Percentiles rank a stretch among this genome's conserved stretches.
These are phyloP conservation scores for Catotricha subobsoleta DNA, from an alignment of 2,888 invertebrate genomes.

Conservation along the genomic window DNA sequence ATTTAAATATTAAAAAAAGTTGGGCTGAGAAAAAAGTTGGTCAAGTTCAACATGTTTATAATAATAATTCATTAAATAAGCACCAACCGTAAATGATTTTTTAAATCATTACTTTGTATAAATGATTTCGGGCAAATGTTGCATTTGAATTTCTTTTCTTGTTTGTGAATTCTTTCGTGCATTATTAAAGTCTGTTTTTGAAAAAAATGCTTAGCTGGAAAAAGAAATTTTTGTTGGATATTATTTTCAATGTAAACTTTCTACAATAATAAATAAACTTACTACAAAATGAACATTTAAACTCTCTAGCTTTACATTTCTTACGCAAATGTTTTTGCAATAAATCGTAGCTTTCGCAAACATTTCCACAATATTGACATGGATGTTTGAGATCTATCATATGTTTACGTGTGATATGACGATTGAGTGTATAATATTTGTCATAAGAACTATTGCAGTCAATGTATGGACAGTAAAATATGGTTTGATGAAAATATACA, in stretches of 20 bases:
- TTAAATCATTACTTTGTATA: not conserved
- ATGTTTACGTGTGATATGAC: not conserved
- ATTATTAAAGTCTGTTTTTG: not conserved
- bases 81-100: not conserved
- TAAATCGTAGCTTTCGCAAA: not conserved
- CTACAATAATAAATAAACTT: not conserved
- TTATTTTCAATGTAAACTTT: not conserved
- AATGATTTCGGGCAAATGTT: not conserved
- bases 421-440: not conserved
- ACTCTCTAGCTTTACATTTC: not conserved
- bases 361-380: not conserved
- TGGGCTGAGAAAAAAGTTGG: not conserved
- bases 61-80: not conserved
- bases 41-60: not conserved
- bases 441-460: not conserved
- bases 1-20: not conserved
- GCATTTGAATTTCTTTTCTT: not conserved
- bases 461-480: not conserved
- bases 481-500: not conserved
- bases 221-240: not conserved
- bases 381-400: not conserved
- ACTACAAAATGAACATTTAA: too few relatives aligned
- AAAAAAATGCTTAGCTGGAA: slow-evolving; percentile 3
- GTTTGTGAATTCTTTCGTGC: not conserved
- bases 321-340: not conserved